Evolutionary conservation across 2,888 invertebrate genomes (phyloP).

Genomic region (Apotomis capreana): DNA sequence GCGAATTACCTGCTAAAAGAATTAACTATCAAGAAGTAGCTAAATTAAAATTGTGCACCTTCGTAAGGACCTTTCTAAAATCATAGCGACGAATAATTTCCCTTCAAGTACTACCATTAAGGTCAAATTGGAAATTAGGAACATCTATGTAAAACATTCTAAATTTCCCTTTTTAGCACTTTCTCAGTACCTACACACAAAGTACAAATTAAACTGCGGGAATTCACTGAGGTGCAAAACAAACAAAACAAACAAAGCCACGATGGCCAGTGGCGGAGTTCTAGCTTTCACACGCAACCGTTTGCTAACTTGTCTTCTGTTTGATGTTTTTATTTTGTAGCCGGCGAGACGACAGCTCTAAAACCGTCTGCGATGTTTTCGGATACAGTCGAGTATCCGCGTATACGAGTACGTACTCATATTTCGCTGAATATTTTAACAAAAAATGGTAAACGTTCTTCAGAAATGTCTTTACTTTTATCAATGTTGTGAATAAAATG

Average conservation of each 20-base stretch:
- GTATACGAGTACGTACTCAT: background rate
- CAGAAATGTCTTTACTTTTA: too few relatives aligned
- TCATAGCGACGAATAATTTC: too few relatives aligned
- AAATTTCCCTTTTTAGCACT: conserved; percentile 31
- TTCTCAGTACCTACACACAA: conserved; percentile 7
- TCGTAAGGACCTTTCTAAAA: too few relatives aligned
- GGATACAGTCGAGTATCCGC: conserved; percentile 11
- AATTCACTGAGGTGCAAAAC: conserved; percentile 50
- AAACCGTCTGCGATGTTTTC: conserved; percentile 30
- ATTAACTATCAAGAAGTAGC: too few relatives aligned
- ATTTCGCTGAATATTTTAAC: conserved; percentile 2
- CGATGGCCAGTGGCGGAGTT: conserved; percentile 43
- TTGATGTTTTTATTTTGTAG: conserved; percentile 54
- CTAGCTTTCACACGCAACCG: conserved; percentile 58
- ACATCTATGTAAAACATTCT: background rate
- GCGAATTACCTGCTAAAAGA: too few relatives aligned
- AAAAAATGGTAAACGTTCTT: too few relatives aligned
- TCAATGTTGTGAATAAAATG: too few relatives aligned
- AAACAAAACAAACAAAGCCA: conserved; percentile 53
- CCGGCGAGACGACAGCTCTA: conserved; percentile 46
- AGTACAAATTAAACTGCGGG: conserved; percentile 52
- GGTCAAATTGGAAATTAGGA: background rate
- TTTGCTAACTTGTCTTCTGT: conserved; percentile 48
- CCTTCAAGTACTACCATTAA: background rate
- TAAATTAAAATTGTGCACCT: too few relatives aligned